Evolutionary conservation across 1,140 invertebrate genomes (phyloP), one percentile per base, ranked within the genome.

Genomic region (Delia radicum): DNA sequence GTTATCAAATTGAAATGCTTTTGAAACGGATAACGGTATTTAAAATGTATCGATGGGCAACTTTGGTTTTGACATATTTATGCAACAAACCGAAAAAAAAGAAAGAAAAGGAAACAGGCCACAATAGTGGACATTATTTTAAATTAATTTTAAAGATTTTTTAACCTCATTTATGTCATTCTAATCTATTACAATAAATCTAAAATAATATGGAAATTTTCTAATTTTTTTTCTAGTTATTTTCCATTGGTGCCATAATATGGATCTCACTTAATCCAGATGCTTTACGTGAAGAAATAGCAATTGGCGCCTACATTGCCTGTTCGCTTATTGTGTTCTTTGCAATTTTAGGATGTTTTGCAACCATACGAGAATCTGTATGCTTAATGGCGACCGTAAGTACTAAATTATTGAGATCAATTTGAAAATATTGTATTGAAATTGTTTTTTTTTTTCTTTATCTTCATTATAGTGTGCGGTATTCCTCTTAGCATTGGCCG

Each of bases 201-300:
- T n/a, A n/a, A n/a, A n/a, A n/a, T n/a, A n/a, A n/a, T n/a, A n/a
- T n/a, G n/a, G n/a, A n/a, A n/a, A n/a, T n/a, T n/a, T n/a, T n/a
- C n/a, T n/a, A n/a, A n/a, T n/a, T n/a, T n/a, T n/a, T n/a, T 21
- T 73, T 75, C 1, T 27, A 77, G 83, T 27, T 84, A 33, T 74
- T 84, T 61, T 81, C 80, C 7, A 72, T 79, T 46, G 82, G 79
- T 7, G 78, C 81, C 24, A 82, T 84, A 27, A 80, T 78, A 3
- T 81, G 79, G 79, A 82, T 82, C 8, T 82, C 82, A 6, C 77
- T 77, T 29, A 81, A 82, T 76, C 72, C 82, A n/a, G 81, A 84
- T 3, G 77, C 74, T 67, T 78, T 81, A 74, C 76, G 76, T 62
- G 73, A 80, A 26, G 81, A 79, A 18, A 79, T 81, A 15, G 78